These are phyloP conservation scores for Sitobion miscanthi DNA, from an alignment of 1,140 invertebrate genomes.

Conservation along the genomic window DNA sequence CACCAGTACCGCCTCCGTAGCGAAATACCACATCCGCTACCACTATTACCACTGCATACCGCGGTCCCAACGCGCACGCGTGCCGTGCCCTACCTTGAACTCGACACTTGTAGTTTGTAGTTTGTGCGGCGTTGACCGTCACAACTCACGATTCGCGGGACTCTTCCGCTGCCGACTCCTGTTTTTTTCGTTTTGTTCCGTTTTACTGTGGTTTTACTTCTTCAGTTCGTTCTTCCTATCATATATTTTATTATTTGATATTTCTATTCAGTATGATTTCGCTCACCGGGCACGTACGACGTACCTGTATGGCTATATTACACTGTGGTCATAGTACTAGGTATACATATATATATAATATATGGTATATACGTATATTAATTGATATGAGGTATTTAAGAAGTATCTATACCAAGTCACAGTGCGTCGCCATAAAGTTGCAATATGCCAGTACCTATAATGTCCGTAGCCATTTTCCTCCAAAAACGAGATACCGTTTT, in stretches of 20 bases:
- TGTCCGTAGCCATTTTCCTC: too few species aligned
- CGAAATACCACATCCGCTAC: background rate
- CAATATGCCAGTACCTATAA: too few species aligned
- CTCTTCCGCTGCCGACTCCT: too few species aligned
- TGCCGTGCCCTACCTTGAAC: conserved; percentile 20
- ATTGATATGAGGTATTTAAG: too few species aligned
- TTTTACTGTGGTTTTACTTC: background rate
- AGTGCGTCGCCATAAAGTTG: too few species aligned
- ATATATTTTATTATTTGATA: background rate
- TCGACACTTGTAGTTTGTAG: background rate
- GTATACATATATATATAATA: too few species aligned
- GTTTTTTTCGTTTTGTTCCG: background rate
- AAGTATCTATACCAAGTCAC: too few species aligned
- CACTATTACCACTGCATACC: background rate
- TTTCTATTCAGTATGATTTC: background rate
- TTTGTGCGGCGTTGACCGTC: background rate
- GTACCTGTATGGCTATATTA: too few species aligned
- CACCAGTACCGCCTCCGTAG: background rate
- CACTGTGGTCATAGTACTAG: too few species aligned
- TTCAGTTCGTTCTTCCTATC: background rate
- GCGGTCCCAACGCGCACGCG: background rate
- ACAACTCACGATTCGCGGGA: background rate
- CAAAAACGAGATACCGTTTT: too few species aligned
- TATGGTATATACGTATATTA: too few species aligned
- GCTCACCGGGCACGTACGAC: background rate